Base-by-base conservation (phyloP, 2,797 vertebrate species). In the Myotis pilosus region DNA sequence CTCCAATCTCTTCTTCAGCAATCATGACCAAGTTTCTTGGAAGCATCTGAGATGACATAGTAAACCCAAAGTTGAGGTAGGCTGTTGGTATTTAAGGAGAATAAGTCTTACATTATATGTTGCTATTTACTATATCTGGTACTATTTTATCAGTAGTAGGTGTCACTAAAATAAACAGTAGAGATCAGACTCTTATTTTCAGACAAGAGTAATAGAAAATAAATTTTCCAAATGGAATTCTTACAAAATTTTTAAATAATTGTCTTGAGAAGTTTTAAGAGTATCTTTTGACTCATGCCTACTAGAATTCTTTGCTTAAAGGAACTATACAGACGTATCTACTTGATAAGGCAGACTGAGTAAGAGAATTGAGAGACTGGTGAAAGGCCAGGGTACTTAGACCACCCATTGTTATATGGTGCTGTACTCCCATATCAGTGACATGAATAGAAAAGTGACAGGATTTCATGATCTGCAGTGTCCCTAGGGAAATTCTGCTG, bases 181-280 rank as follows among this genome's bases (percentile, higher is more conserved):
- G 1, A 86, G 53, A 88, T 49, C 25, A 81, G 11, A 62, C n/a
- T 92, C 9, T 89, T 68, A 76, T 81, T 92, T 94, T 85, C 55
- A 95, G 69, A 62, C 6, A 78, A 91, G 23, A 89, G 19, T 71
- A 92, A 71, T 25, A 74, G 53, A 68, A 92, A 95, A 78, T 80
- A 71, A 62, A n/a, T 25, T 44, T 75, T 51, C 33, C 36, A 41
- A n/a, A n/a, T 84, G 53, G 44, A 87, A 92, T 87, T 87, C 80
- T 83, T 89, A 88, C 22, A 85, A 69, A 75, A 16, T 53, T 33
- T 69, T 74, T 38, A 87, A 91, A 49, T 57, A 74, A 49, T 82
- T 80, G 25, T 51, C 91, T 83, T 66, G 36, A 85, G 57, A 38
- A 71, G 8, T 49, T 88, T 78, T 36, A 68, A 49, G 75, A 92